Conservation (phyloP, 2,113 vertebrate species). For the Lota lota region DNA sequence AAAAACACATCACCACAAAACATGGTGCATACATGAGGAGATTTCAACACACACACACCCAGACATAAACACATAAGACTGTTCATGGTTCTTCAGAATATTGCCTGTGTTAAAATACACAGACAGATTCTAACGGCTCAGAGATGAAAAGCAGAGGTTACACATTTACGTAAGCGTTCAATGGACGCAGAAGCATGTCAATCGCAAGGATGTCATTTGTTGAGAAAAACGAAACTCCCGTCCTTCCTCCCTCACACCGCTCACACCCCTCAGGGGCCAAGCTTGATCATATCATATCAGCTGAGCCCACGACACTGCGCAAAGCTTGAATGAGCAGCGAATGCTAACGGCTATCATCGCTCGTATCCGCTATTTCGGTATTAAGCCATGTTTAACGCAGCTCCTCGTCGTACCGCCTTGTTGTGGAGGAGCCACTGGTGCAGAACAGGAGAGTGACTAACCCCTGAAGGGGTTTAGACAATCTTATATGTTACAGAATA, state of each 20-base stretch:
- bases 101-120: slow-evolving; percentile 18
- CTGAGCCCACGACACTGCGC: slow-evolving; percentile 41
- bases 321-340: slow-evolving; percentile 32
- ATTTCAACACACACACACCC: slow-evolving; percentile 1
- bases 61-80: slow-evolving; percentile 17
- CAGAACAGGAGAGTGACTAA: slow-evolving; percentile 9
- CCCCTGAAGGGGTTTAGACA: slow-evolving; percentile 45
- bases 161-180: too few relatives aligned
- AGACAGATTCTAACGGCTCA: not conserved
- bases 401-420: not conserved
- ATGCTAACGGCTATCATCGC: slow-evolving; percentile 24
- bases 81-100: slow-evolving; percentile 21
- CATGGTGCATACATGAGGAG: slow-evolving; percentile 5
- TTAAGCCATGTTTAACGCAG: slow-evolving; percentile 47
- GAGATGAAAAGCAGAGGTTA: too few relatives aligned
- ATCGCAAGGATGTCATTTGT: too few relatives aligned
- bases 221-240: too few relatives aligned
- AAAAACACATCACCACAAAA: not conserved
- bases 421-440: not conserved
- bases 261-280: not conserved
- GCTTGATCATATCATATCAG: slow-evolving; percentile 21
- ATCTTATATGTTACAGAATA: slow-evolving; percentile 43
- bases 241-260: too few relatives aligned
- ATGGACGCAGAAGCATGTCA: too few relatives aligned
- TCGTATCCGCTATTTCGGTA: slow-evolving; percentile 51